phyloP scores from a whole-genome alignment of 1,140 invertebrate species.

The Odontomachus brunneus region DNA sequence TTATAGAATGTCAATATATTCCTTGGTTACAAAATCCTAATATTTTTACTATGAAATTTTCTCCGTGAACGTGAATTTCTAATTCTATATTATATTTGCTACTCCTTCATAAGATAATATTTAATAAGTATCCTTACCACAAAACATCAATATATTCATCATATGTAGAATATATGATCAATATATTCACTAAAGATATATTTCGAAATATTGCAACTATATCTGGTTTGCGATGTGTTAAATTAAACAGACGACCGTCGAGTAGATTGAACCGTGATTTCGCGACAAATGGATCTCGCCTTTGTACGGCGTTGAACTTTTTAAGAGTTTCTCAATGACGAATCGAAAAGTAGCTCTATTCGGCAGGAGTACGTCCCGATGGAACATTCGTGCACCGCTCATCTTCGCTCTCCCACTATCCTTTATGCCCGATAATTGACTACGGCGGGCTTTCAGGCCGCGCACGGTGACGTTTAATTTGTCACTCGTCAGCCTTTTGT shows the following conservation, averaged over 20 bases:
- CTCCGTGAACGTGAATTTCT: too few relatives aligned
- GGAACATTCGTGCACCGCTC: conserved; percentile 10
- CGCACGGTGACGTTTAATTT: conserved; percentile 42
- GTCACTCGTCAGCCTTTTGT: conserved; percentile 36
- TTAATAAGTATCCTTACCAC: too few relatives aligned
- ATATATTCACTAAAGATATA: too few relatives aligned
- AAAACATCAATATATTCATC: too few relatives aligned
- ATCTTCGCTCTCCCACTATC: background rate
- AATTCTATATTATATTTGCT: too few relatives aligned
- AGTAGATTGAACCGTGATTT: conserved; percentile 70
- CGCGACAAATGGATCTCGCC: conserved; percentile 59
- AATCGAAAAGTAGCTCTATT: conserved; percentile 48
- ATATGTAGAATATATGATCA: too few relatives aligned
- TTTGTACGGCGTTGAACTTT: conserved; percentile 69
- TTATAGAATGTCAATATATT: too few relatives aligned
- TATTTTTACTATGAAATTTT: too few relatives aligned
- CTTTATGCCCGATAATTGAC: conserved; percentile 34
- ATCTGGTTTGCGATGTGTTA: too few relatives aligned
- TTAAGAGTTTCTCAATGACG: conserved; percentile 70
- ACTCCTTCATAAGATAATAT: too few relatives aligned
- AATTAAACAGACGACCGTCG: conserved; percentile 16
- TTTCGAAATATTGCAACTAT: too few relatives aligned
- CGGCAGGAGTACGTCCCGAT: conserved; percentile 5
- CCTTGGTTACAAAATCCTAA: too few relatives aligned
- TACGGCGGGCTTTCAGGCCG: conserved; percentile 33